Conservation (phyloP, 2,797 vertebrate species). For the Emys orbicularis region DNA sequence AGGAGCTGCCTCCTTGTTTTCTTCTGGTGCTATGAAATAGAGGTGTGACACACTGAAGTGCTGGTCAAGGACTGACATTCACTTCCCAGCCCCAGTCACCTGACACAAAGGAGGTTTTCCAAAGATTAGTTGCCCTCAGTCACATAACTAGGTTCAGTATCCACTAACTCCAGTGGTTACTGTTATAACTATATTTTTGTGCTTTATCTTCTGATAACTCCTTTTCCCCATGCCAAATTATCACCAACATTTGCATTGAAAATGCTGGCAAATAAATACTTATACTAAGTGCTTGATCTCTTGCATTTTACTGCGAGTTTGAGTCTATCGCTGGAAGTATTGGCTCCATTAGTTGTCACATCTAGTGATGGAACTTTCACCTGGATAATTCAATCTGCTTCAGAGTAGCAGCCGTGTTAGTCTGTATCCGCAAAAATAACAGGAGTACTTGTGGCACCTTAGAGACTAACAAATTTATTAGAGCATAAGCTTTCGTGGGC, state of each 20-base stretch:
- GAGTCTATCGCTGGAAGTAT: neutral
- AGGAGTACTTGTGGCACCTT: no score
- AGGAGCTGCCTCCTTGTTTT: neutral
- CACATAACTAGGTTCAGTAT: neutral
- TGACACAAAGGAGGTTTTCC: neutral
- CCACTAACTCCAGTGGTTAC: neutral
- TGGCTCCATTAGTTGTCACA: slow-evolving; percentile 14
- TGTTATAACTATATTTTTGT: neutral
- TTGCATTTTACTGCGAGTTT: neutral
- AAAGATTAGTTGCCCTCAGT: neutral
- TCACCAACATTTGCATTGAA: neutral
- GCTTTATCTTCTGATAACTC: neutral
- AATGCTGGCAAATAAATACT: neutral
- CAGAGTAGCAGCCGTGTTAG: no score
- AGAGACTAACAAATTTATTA: no score
- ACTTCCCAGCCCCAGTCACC: neutral
- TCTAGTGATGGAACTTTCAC: slow-evolving; percentile 33
- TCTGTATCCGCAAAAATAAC: no score
- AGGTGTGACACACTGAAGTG: neutral
- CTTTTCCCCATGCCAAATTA: neutral
- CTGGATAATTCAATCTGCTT: neutral
- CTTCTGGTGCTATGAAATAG: neutral
- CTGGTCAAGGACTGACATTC: neutral
- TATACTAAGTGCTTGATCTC: neutral
- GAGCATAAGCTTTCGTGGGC: no score